A percentile compares a stretch with the other conserved stretches of the same genome.
Evolutionary conservation across 1,140 invertebrate genomes (phyloP).

Genomic region (Brachionus sp.): DNA sequence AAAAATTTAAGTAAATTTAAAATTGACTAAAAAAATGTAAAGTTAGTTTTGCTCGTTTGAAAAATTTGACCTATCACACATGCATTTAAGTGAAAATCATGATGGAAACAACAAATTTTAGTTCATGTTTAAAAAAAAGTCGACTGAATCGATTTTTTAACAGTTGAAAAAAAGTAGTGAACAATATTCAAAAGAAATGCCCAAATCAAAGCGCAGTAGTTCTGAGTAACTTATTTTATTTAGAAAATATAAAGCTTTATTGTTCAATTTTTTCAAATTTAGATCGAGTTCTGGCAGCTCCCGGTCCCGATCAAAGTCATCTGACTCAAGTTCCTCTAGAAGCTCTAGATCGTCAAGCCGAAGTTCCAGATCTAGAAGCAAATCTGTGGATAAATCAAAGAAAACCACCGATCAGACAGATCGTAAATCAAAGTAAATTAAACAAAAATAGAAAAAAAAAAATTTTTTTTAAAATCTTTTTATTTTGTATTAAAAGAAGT

Average conservation of each 20-base stretch:
- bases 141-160: background rate
- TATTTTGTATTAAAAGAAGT: background rate
- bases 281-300: constrained; percentile 12
- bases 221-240: background rate
- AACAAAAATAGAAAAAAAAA: background rate
- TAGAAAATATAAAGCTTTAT: background rate
- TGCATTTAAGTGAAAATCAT: background rate
- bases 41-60: background rate
- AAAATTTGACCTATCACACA: background rate
- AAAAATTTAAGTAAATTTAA: too few relatives aligned
- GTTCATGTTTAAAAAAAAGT: background rate
- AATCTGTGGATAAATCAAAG: background rate
- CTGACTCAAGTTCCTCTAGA: background rate
- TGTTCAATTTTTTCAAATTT: background rate
- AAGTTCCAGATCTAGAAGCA: background rate
- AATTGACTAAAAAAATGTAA: background rate
- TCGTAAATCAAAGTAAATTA: background rate
- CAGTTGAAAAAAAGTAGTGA: background rate
- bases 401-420: background rate
- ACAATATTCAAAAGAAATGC: background rate
- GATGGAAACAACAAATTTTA: background rate
- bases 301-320: background rate
- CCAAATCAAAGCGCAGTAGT: constrained; percentile 7
- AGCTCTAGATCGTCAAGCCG: background rate
- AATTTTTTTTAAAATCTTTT: background rate